phyloP scores from a whole-genome alignment of 1,140 invertebrate species.

The Limonius californicus region DNA sequence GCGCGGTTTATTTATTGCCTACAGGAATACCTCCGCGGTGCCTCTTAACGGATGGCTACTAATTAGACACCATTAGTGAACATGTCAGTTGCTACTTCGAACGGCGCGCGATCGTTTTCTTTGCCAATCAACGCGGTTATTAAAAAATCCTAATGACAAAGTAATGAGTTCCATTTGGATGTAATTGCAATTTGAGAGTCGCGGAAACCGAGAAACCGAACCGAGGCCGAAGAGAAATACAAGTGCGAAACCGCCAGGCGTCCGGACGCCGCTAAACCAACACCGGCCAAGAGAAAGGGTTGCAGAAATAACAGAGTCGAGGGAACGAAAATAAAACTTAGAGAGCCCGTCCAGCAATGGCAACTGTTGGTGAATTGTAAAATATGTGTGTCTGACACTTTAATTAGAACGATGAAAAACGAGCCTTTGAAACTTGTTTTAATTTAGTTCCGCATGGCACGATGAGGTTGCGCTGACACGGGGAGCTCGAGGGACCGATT shows the following conservation, averaged over 20 bases:
- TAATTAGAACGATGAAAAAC: constrained; percentile 38
- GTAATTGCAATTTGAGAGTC: constrained; percentile 25
- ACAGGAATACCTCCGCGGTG: constrained; percentile 19
- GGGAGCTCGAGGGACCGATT: neutral
- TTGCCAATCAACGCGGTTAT: constrained; percentile 16
- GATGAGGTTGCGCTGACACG: constrained; percentile 7
- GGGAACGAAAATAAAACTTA: constrained; percentile 29
- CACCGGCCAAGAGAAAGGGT: constrained; percentile 25
- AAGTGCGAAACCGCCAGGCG: neutral
- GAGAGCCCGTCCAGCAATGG: constrained; percentile 17
- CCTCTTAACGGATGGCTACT: constrained; percentile 17
- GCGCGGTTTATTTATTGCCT: constrained; percentile 20
- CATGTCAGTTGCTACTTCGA: neutral
- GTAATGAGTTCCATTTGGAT: constrained; percentile 24
- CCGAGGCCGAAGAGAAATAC: neutral
- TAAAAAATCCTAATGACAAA: constrained; percentile 23
- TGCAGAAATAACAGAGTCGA: constrained; percentile 25
- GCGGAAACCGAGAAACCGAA: neutral
- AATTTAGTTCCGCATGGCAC: constrained; percentile 27
- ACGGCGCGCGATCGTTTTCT: neutral
- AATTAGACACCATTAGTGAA: constrained; percentile 24
- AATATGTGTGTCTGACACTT: constrained; percentile 37
- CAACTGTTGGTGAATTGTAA: constrained; percentile 31
- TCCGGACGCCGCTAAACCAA: constrained; percentile 23
- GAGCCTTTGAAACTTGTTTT: constrained; percentile 33